Percentiles rank a stretch among this genome's conserved stretches.
These are phyloP conservation scores for Polydrusus tereticollis DNA, from an alignment of 2,888 invertebrate genomes.

Conservation along the genomic window DNA sequence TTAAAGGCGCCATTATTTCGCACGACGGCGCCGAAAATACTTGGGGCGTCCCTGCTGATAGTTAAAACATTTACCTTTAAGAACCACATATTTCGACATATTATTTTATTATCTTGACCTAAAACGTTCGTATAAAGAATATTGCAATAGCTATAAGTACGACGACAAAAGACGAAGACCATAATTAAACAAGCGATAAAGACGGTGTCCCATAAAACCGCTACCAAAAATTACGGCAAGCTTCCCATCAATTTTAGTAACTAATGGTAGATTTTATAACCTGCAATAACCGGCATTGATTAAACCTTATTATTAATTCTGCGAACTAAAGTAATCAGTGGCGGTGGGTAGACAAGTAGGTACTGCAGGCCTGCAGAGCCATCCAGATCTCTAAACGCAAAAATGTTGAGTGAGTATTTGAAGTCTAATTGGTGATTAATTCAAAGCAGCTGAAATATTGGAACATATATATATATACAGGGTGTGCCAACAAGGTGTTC, in stretches of 20 bases:
- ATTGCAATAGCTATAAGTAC: neutral
- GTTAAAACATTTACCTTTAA: neutral
- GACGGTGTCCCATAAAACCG: conserved; percentile 10
- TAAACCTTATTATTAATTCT: conserved; percentile 21
- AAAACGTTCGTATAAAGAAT: neutral
- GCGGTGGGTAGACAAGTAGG: too few relatives aligned
- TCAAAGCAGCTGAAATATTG: too few relatives aligned
- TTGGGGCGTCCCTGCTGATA: too few relatives aligned
- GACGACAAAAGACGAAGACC: conserved; percentile 20
- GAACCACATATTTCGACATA: neutral
- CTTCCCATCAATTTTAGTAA: conserved; percentile 11
- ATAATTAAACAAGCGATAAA: conserved; percentile 23
- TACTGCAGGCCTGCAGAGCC: too few relatives aligned
- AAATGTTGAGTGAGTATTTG: too few relatives aligned
- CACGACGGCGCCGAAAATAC: too few relatives aligned
- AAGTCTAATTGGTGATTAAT: too few relatives aligned
- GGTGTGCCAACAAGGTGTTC: too few relatives aligned
- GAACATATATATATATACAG: too few relatives aligned
- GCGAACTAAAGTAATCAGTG: conserved; percentile 18
- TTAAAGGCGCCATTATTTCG: too few relatives aligned
- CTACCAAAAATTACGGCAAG: conserved; percentile 17
- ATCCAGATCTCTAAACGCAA: too few relatives aligned
- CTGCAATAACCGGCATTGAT: conserved; percentile 17
- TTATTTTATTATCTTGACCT: neutral
- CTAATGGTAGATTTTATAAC: conserved; percentile 24